phyloP scores from a whole-genome alignment of 2,888 invertebrate species.

The Tetheella fluctuosa region DNA sequence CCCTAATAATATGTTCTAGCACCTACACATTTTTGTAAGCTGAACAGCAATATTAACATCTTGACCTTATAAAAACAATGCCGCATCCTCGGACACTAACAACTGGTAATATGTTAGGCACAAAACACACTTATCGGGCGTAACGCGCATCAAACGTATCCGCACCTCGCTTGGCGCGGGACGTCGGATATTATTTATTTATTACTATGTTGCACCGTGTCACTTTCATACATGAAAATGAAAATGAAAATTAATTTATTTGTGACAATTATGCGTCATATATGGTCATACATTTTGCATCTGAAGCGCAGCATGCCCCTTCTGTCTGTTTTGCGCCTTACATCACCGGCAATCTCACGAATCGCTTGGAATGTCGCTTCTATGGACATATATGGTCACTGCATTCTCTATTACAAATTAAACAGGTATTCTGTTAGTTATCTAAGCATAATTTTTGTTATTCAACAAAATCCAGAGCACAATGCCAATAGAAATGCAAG shows the following conservation, averaged over 20 bases:
- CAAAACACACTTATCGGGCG: too few species aligned
- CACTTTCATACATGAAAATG: too few species aligned
- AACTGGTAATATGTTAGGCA: not conserved
- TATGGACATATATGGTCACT: conserved; percentile 27
- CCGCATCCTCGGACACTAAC: conserved; percentile 3
- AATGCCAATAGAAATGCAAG: not conserved
- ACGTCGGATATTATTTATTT: too few species aligned
- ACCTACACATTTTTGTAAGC: not conserved
- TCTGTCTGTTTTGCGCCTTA: too few species aligned
- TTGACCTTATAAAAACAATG: conserved; percentile 8
- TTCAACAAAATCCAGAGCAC: not conserved
- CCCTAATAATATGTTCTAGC: too few species aligned
- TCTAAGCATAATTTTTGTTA: not conserved
- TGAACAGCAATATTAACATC: not conserved
- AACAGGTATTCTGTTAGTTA: not conserved
- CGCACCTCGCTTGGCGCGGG: too few species aligned
- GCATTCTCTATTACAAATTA: conserved; percentile 11
- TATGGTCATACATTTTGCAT: too few species aligned
- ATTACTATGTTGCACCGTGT: too few species aligned
- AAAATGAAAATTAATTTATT: too few species aligned
- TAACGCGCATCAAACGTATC: too few species aligned
- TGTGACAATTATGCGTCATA: too few species aligned
- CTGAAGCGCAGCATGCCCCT: too few species aligned
- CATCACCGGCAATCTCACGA: not conserved
- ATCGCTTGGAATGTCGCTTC: not conserved